Evolutionary conservation across 2,113 vertebrate genomes (phyloP).

Genomic region (Pedetes capensis): DNA sequence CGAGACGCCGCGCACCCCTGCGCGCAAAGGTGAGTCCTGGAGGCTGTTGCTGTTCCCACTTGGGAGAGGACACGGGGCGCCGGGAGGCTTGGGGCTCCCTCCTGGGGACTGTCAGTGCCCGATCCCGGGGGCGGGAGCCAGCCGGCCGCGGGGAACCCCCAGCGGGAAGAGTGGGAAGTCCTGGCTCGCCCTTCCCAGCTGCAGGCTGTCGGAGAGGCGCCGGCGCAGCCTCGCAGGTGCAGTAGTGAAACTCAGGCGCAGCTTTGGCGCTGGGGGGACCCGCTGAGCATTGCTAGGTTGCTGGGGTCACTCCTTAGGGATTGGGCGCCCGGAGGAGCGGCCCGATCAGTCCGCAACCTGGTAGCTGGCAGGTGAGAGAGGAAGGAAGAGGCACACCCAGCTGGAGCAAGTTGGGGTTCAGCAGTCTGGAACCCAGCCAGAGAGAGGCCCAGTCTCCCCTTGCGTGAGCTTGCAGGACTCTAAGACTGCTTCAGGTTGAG

Average conservation of each 20-base stretch:
- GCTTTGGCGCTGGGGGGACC: too few species aligned
- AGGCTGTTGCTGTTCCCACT: neutral
- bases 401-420: constrained; percentile 61
- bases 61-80: neutral
- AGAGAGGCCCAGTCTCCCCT: neutral
- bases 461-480: neutral
- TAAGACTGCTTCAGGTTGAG: neutral
- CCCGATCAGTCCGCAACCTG: neutral
- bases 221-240: neutral
- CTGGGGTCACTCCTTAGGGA: neutral
- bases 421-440: neutral
- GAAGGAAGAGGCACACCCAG: constrained; percentile 57
- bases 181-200: neutral
- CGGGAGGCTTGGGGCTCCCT: neutral
- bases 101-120: neutral
- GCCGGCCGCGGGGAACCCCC: neutral
- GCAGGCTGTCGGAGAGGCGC: neutral
- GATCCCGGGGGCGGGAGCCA: neutral
- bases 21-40: constrained; percentile 15
- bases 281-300: neutral
- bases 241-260: neutral
- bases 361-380: constrained; percentile 37
- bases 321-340: neutral
- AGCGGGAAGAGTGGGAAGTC: neutral
- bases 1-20: neutral